These are phyloP conservation scores for Sogatella furcifera DNA, from an alignment of 1,140 invertebrate species.

Conservation along the genomic window DNA sequence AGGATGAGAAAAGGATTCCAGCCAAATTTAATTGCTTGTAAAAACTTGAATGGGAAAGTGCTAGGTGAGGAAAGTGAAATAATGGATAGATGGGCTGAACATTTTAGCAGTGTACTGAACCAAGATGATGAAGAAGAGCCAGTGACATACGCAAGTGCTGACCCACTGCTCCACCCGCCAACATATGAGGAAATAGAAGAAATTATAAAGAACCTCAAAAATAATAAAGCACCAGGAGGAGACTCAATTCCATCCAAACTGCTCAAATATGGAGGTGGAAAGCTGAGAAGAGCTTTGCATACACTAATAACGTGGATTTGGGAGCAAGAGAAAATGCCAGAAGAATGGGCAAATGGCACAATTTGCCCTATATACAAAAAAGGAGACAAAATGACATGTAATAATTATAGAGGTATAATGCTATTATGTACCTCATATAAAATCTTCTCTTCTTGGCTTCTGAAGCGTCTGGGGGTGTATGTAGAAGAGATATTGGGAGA, in stretches of 20 bases:
- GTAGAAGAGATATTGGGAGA: constrained; percentile 15
- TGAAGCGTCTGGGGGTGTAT: constrained; percentile 4
- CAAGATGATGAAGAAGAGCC: no score
- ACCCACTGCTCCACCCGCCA: no score
- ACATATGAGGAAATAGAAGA: no score
- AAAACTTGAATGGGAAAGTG: no score
- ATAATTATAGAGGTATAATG: constrained; percentile 22
- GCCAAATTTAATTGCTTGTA: no score
- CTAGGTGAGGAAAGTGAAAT: no score
- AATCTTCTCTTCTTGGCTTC: background rate
- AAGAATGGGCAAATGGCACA: constrained; percentile 19
- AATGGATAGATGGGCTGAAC: no score
- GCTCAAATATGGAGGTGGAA: constrained; percentile 6
- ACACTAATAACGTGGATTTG: constrained; percentile 13
- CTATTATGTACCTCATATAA: constrained; percentile 10
- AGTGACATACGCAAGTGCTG: no score
- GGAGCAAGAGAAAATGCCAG: constrained; percentile 19
- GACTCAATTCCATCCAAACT: constrained; percentile 8
- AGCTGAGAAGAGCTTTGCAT: background rate
- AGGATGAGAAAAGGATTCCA: no score
- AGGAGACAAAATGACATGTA: constrained; percentile 19
- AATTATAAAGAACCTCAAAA: no score
- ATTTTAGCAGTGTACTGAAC: no score
- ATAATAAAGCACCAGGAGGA: no score
- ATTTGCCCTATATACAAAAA: constrained; percentile 18